Evolutionary conservation across 23 tunicate species (phyloP).

Genomic region (Phallusia fumigata): DNA sequence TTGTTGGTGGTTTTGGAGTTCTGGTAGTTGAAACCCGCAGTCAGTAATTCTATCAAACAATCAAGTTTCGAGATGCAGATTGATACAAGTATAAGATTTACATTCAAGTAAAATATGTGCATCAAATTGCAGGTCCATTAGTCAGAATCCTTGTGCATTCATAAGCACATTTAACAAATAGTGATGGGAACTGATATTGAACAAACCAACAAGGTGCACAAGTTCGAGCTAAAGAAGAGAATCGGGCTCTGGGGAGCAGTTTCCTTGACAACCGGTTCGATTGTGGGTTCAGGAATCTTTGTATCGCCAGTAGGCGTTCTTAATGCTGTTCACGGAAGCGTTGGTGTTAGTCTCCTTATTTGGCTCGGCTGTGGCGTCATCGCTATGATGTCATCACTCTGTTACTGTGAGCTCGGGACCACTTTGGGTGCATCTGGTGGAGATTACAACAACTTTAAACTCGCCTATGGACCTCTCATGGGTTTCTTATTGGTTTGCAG

Average conservation of each 20-base stretch:
- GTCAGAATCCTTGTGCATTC: too few species aligned
- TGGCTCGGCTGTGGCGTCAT: slow-evolving; percentile 65
- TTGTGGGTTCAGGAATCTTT: slow-evolving; percentile 75
- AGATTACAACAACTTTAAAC: slow-evolving; percentile 44
- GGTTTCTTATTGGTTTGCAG: slow-evolving; percentile 26
- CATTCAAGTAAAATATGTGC: too few species aligned
- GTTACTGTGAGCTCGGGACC: slow-evolving; percentile 68
- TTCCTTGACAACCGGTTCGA: slow-evolving; percentile 31
- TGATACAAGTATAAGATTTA: too few species aligned
- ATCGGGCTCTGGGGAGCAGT: slow-evolving; percentile 72
- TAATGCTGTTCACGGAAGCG: slow-evolving; percentile 41
- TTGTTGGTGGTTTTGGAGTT: too few species aligned
- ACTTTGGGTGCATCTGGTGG: slow-evolving; percentile 50
- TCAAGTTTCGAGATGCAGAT: too few species aligned
- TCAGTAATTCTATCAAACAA: too few species aligned
- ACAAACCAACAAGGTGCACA: too few species aligned
- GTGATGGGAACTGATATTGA: too few species aligned
- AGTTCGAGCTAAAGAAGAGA: slow-evolving; percentile 55
- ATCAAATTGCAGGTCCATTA: too few species aligned
- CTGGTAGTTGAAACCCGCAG: too few species aligned
- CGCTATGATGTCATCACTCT: slow-evolving; percentile 46
- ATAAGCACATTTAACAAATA: too few species aligned
- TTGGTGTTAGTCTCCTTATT: slow-evolving; percentile 57
- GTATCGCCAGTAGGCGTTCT: slow-evolving; percentile 69
- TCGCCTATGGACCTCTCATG: slow-evolving; percentile 49